Evolutionary conservation across 2,888 invertebrate genomes (phyloP).

Genomic region (Macrostomum cliftonense): DNA sequence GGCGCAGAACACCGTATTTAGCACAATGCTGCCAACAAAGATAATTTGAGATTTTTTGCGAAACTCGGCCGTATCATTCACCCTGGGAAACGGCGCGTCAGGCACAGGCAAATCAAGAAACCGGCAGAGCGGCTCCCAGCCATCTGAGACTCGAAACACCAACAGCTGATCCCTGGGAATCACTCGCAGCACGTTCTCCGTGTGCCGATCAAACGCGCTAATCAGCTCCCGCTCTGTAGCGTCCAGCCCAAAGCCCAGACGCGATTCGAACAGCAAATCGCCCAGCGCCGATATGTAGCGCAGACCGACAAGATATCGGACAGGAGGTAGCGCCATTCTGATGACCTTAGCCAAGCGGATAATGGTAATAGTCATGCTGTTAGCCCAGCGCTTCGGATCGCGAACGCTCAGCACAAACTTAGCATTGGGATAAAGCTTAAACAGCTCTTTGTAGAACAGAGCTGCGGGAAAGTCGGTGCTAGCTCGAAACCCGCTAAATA

Average conservation of each 20-base stretch:
- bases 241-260: background rate
- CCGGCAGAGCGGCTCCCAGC: constrained; percentile 8
- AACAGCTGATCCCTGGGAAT: constrained; percentile 4
- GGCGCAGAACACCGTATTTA: no score
- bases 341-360: background rate
- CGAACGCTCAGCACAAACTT: constrained; percentile 8
- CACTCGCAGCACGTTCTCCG: constrained; percentile 2
- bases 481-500: constrained; percentile 3
- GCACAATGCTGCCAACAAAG: no score
- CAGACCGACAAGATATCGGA: background rate
- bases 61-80: constrained; percentile 8
- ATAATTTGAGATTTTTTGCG: no score
- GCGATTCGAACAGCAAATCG: background rate
- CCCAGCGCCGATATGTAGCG: background rate
- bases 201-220: constrained; percentile 2
- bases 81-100: constrained; percentile 3
- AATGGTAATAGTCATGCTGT: constrained; percentile 3
- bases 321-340: no score
- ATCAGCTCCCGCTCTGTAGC: background rate
- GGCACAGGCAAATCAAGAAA: constrained; percentile 6
- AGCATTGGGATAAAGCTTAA: constrained; percentile 9
- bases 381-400: constrained; percentile 3
- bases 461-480: constrained; percentile 4
- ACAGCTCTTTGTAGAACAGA: constrained; percentile 8
- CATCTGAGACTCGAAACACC: constrained; percentile 7